phyloP scores from a whole-genome alignment of 2,888 invertebrate species.

The Melanchra persicariae region DNA sequence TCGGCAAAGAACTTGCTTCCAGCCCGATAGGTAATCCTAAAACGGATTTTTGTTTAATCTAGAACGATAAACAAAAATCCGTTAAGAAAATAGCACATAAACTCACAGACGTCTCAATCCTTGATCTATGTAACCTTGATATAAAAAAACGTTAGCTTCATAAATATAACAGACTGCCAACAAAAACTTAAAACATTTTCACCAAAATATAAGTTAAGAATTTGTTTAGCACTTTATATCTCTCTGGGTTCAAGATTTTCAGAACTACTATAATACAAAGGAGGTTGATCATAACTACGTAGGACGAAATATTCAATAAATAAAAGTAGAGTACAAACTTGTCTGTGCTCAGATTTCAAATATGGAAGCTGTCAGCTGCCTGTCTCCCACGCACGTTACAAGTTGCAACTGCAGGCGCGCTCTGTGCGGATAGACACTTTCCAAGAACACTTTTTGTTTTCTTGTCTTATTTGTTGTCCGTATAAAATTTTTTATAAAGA shows the following conservation, averaged over 20 bases:
- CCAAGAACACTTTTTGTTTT: background rate
- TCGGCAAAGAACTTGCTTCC: no score
- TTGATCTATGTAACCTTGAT: background rate
- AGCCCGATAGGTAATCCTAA: no score
- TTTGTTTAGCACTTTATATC: background rate
- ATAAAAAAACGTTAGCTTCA: background rate
- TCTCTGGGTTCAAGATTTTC: background rate
- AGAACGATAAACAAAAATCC: no score
- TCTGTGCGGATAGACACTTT: background rate
- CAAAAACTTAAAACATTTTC: background rate
- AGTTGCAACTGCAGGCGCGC: slow-evolving; percentile 17
- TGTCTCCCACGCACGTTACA: slow-evolving; percentile 40
- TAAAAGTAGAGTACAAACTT: slow-evolving; percentile 38
- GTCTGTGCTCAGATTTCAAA: slow-evolving; percentile 36
- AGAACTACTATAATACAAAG: background rate
- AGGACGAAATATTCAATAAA: slow-evolving; percentile 18
- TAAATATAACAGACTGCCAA: slow-evolving; percentile 11
- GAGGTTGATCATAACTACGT: background rate
- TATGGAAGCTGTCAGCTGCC: slow-evolving; percentile 43
- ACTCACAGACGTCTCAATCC: background rate
- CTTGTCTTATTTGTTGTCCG: background rate
- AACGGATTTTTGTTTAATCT: no score
- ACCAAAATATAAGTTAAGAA: slow-evolving; percentile 4
- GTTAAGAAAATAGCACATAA: background rate
- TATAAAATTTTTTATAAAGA: background rate